Conservation (phyloP, 2,888 invertebrate species). For the Monopis laevigella region DNA sequence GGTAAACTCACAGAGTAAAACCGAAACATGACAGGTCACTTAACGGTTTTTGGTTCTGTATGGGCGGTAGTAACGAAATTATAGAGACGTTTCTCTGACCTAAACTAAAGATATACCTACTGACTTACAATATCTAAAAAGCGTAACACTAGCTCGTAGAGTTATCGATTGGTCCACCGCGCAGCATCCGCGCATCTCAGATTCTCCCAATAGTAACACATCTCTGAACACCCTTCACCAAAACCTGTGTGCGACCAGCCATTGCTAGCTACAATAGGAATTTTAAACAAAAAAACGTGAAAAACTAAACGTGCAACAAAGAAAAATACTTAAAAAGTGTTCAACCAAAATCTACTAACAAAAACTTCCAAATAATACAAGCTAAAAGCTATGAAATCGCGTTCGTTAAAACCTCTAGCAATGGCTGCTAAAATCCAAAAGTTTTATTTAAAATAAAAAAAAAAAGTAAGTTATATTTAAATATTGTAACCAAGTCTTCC, state of each 20-base stretch:
- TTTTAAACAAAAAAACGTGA: slow-evolving; percentile 34
- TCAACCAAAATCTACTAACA: slow-evolving; percentile 20
- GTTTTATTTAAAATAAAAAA: slow-evolving; percentile 22
- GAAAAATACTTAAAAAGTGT: slow-evolving; percentile 16
- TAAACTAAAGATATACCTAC: background rate
- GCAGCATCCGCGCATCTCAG: slow-evolving; percentile 43
- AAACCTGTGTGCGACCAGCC: slow-evolving; percentile 38
- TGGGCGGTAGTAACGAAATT: no score
- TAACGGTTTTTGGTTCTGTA: no score
- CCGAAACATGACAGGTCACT: no score
- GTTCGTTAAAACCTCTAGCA: slow-evolving; percentile 20
- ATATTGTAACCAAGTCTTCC: slow-evolving; percentile 60
- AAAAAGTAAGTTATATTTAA: slow-evolving; percentile 23
- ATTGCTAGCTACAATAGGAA: slow-evolving; percentile 33
- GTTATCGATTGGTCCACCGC: slow-evolving; percentile 48
- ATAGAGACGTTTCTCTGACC: no score
- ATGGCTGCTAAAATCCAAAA: slow-evolving; percentile 36
- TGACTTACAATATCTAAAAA: background rate
- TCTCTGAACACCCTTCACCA: slow-evolving; percentile 24
- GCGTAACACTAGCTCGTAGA: background rate
- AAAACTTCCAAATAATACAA: slow-evolving; percentile 17
- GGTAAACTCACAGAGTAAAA: no score
- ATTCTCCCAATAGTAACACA: no score
- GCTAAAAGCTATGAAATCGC: background rate
- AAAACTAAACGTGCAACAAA: slow-evolving; percentile 21